These are phyloP conservation scores for Dendrophyllia cribrosa DNA, from an alignment of 64 coral and sea anemone genomes.

Conservation along the genomic window DNA sequence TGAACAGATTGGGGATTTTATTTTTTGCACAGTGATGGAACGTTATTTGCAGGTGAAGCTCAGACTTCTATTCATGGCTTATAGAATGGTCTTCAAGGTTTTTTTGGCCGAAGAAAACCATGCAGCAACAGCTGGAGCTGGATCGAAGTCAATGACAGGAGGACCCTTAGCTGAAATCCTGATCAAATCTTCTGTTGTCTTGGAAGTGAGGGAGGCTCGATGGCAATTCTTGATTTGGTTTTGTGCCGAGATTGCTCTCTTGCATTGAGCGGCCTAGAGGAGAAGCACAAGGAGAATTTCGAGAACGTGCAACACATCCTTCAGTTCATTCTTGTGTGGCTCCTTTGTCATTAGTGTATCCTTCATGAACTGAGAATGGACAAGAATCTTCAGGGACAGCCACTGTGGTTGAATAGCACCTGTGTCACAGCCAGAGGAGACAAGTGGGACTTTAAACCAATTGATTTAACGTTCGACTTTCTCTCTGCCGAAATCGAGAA, in stretches of 20 bases:
- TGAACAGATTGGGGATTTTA: too few species aligned
- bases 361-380: conserved; percentile 41
- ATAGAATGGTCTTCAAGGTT: conserved; percentile 18
- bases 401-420: conserved; percentile 53
- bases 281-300: conserved; percentile 57
- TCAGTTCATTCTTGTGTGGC: conserved; percentile 41
- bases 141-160: conserved; percentile 32
- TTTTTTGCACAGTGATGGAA: neutral
- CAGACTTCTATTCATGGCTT: conserved; percentile 46
- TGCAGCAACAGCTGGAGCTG: conserved; percentile 43
- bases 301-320: conserved; percentile 35
- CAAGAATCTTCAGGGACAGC: conserved; percentile 57
- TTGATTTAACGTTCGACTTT: conserved; percentile 40
- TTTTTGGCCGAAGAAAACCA: conserved; percentile 57
- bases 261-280: conserved; percentile 12
- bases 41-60: conserved; percentile 7
- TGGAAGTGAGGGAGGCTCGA: conserved; percentile 12
- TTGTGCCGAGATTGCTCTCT: conserved; percentile 56
- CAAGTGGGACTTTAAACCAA: conserved; percentile 50
- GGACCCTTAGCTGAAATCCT: conserved; percentile 59
- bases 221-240: conserved; percentile 46
- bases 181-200: conserved; percentile 49
- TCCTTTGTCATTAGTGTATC: conserved; percentile 51
- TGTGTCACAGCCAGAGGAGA: conserved; percentile 38
- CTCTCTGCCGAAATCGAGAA: conserved; percentile 54